Evolutionary conservation across 2,888 invertebrate species (phyloP).

Genomic region (Alsophila aescularia): DNA sequence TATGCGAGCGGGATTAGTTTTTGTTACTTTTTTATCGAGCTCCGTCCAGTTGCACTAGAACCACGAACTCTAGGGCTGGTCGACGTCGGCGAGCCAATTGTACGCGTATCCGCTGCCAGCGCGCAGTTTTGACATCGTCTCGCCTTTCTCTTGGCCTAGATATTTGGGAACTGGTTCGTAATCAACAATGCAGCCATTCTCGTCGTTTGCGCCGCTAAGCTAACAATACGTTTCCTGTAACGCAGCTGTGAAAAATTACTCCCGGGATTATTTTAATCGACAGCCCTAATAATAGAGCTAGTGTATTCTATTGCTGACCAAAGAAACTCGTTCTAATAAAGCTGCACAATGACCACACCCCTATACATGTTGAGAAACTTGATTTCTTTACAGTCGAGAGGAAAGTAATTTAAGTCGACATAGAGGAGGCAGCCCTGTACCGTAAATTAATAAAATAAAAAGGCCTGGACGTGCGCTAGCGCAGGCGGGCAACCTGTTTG

Average conservation of each 20-base stretch:
- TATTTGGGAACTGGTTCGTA: constrained; percentile 81
- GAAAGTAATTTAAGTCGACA: constrained; percentile 31
- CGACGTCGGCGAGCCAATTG: constrained; percentile 25
- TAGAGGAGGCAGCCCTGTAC: constrained; percentile 62
- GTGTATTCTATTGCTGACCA: constrained; percentile 14
- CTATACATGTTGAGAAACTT: constrained; percentile 13
- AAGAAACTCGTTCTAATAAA: constrained; percentile 27
- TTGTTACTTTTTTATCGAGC: constrained; percentile 72
- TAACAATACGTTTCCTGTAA: constrained; percentile 59
- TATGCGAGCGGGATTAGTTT: constrained; percentile 67
- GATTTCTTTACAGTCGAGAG: constrained; percentile 11
- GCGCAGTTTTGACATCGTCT: constrained; percentile 68
- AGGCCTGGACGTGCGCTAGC: constrained; percentile 63
- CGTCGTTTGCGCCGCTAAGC: constrained; percentile 50
- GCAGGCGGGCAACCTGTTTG: constrained; percentile 78
- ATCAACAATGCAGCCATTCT: constrained; percentile 66
- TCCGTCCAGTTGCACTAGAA: constrained; percentile 73
- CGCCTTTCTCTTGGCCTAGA: constrained; percentile 84
- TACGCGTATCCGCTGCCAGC: constrained; percentile 54
- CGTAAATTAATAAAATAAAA: constrained; percentile 71
- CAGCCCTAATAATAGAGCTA: constrained; percentile 26
- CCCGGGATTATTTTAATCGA: constrained; percentile 28
- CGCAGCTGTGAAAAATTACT: constrained; percentile 52
- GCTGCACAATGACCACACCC: constrained; percentile 23
- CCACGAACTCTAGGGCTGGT: constrained; percentile 59